phyloP scores from a whole-genome alignment of 2,113 vertebrate species.

The Myotis brandtii region DNA sequence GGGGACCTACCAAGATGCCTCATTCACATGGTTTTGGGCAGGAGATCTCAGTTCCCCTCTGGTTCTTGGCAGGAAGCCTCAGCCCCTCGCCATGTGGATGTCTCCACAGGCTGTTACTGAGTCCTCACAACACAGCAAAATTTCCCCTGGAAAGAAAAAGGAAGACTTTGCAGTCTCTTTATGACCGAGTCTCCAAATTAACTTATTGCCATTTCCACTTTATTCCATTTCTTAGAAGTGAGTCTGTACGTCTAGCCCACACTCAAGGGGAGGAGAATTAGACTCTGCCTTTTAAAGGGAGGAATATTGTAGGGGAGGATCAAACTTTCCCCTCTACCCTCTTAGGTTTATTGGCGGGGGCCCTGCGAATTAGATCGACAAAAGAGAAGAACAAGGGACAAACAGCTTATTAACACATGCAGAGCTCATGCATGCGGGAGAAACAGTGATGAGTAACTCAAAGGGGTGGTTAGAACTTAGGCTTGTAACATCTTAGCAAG shows the following conservation, averaged over 20 bases:
- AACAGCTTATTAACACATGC: not conserved
- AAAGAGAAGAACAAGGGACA: not conserved
- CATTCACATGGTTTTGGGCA: not conserved
- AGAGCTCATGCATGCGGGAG: not conserved
- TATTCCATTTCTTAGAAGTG: not conserved
- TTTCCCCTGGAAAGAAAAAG: not conserved
- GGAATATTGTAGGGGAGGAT: not conserved
- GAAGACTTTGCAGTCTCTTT: not conserved
- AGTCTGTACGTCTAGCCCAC: not conserved
- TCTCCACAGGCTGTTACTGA: not conserved
- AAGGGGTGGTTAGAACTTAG: not conserved
- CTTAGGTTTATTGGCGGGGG: not conserved
- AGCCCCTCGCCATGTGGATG: not conserved
- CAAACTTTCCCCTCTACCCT: not conserved
- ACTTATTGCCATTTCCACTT: not conserved
- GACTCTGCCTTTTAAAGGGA: not conserved
- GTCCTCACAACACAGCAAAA: not conserved
- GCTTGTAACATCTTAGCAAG: not conserved
- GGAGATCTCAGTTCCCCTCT: not conserved
- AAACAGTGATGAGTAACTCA: not conserved
- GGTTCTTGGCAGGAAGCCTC: not conserved
- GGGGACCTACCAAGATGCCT: not conserved
- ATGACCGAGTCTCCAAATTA: not conserved
- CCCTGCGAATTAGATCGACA: not conserved
- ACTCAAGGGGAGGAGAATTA: not conserved